A percentile compares a stretch with the other conserved stretches of the same genome.
Evolutionary conservation across 2,113 vertebrate species (phyloP).

Genomic region (Lasiurus cinereus): DNA sequence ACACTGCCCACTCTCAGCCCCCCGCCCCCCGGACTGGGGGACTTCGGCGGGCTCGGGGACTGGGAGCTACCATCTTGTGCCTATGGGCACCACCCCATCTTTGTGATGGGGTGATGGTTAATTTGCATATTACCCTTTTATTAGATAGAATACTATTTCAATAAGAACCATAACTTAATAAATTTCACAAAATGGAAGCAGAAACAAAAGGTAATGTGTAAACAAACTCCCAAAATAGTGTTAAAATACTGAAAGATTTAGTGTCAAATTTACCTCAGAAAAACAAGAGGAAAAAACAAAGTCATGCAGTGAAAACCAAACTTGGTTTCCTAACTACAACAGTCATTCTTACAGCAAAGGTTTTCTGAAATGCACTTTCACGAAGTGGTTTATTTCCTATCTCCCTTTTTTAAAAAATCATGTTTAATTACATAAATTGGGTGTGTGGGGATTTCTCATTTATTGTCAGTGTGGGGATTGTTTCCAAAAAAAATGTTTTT

Average conservation of each 20-base stretch:
- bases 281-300: conserved; percentile 54
- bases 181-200: conserved; percentile 81
- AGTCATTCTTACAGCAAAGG: conserved; percentile 58
- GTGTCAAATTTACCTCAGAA: conserved; percentile 55
- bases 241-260: conserved; percentile 82
- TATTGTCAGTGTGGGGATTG: conserved; percentile 48
- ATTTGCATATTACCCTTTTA: too few species aligned
- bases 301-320: conserved; percentile 68
- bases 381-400: conserved; percentile 38
- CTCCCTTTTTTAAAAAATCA: neutral
- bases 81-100: too few species aligned
- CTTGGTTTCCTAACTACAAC: conserved; percentile 56
- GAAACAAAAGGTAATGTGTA: conserved; percentile 80
- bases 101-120: too few species aligned
- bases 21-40: too few species aligned
- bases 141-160: conserved; percentile 82
- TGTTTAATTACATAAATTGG: conserved; percentile 25
- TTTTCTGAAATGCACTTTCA: conserved; percentile 59
- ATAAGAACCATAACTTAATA: conserved; percentile 78
- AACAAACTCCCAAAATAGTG: conserved; percentile 81
- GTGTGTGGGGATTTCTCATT: conserved; percentile 61
- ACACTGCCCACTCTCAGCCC: too few species aligned
- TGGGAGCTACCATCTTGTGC: too few species aligned
- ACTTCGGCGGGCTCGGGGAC: too few species aligned
- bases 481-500: conserved; percentile 52